phyloP scores from a whole-genome alignment of 2,113 vertebrate genomes.

The Strix aluco region DNA sequence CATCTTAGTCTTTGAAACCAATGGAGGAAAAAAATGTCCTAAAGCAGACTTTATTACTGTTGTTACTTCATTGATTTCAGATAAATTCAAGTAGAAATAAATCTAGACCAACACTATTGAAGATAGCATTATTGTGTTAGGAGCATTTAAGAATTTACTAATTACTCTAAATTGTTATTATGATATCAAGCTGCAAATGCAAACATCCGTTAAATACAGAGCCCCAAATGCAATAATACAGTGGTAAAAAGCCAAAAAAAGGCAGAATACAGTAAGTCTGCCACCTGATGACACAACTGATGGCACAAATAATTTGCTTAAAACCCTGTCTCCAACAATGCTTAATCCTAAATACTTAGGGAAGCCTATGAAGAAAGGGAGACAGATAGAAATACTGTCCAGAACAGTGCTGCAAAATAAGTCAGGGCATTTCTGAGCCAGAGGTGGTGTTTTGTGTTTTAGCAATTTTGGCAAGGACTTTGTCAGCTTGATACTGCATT shows the following conservation, averaged over 20 bases:
- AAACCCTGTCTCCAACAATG: background rate
- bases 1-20: conserved; percentile 27
- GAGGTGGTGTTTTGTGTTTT: background rate
- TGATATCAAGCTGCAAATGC: background rate
- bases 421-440: background rate
- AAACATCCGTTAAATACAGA: background rate
- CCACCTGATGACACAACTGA: background rate
- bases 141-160: background rate
- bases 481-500: background rate
- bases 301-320: background rate
- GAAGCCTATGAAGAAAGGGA: background rate
- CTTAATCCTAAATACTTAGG: background rate
- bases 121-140: background rate
- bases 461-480: background rate
- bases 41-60: background rate
- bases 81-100: conserved; percentile 18
- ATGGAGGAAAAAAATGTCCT: background rate
- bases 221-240: background rate
- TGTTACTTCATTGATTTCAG: conserved; percentile 28
- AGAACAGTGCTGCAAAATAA: background rate
- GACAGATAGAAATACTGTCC: background rate
- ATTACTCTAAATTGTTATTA: background rate
- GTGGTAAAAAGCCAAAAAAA: background rate
- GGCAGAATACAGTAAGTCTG: background rate
- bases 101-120: background rate